These are phyloP conservation scores for Naja naja DNA, from an alignment of 2,113 vertebrate species.

Conservation along the genomic window DNA sequence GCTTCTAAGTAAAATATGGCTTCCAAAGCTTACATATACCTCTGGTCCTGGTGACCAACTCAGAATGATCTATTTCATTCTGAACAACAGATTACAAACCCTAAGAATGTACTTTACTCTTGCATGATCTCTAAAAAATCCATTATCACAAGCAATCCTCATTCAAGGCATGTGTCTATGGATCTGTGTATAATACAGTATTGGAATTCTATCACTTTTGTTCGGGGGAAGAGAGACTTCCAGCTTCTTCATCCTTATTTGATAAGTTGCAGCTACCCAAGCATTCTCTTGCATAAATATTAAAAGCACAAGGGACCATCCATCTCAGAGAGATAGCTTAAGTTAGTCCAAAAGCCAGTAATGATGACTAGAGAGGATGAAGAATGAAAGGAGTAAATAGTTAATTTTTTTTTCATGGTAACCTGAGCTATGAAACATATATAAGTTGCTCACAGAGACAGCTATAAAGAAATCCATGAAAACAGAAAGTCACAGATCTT, in stretches of 20 bases:
- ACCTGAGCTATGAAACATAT: background rate
- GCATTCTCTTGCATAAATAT: background rate
- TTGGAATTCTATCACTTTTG: background rate
- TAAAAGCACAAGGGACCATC: background rate
- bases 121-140: background rate
- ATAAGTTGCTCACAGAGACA: background rate
- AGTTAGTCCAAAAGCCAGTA: background rate
- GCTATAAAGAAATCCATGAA: background rate
- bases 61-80: background rate
- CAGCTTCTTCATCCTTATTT: background rate
- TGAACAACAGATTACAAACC: background rate
- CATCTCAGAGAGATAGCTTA: background rate
- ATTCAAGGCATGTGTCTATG: background rate
- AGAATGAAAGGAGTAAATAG: background rate
- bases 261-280: background rate
- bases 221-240: background rate
- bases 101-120: background rate
- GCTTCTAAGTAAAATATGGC: too few species aligned
- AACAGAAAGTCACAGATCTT: background rate
- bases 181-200: background rate
- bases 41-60: too few species aligned
- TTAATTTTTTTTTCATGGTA: background rate
- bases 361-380: background rate
- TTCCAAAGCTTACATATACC: too few species aligned
- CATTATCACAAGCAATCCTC: background rate